A percentile compares a stretch with the other conserved stretches of the same genome.
Conservation (phyloP, 2,113 vertebrate species). For the Crotalus tigris region DNA sequence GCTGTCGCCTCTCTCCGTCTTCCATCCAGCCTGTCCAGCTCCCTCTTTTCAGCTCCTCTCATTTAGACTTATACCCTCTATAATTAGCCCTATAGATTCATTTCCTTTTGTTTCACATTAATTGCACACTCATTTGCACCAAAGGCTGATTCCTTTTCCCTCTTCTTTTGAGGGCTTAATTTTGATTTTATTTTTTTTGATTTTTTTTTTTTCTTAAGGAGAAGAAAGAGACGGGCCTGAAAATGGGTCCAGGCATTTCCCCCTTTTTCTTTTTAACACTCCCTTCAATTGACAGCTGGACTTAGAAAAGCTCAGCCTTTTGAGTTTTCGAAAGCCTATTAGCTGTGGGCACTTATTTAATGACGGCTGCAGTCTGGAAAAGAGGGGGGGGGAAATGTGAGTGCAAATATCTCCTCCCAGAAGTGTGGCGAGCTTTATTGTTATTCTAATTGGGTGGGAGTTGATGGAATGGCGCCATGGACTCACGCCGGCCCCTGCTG, state of each 20-base stretch:
- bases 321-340: constrained; percentile 86
- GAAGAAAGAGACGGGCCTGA: background rate
- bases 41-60: background rate
- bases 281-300: constrained; percentile 89
- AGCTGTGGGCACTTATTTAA: constrained; percentile 86
- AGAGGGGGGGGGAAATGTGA: constrained; percentile 14
- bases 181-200: constrained; percentile 23
- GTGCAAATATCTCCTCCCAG: constrained; percentile 79
- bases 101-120: constrained; percentile 70
- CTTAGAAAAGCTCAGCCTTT: constrained; percentile 59
- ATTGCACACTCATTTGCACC: constrained; percentile 65
- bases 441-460: constrained; percentile 86
- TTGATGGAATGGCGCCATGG: constrained; percentile 77
- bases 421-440: constrained; percentile 90
- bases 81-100: constrained; percentile 56
- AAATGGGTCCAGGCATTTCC: background rate
- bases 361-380: constrained; percentile 80
- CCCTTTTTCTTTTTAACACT: constrained; percentile 71
- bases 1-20: background rate
- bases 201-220: constrained; percentile 24
- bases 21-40: background rate
- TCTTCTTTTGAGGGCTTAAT: constrained; percentile 27
- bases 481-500: constrained; percentile 54
- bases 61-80: constrained; percentile 16
- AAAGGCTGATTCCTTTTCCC: constrained; percentile 51